phyloP scores from a whole-genome alignment of 2,888 invertebrate species.

The Coleophora deauratella region DNA sequence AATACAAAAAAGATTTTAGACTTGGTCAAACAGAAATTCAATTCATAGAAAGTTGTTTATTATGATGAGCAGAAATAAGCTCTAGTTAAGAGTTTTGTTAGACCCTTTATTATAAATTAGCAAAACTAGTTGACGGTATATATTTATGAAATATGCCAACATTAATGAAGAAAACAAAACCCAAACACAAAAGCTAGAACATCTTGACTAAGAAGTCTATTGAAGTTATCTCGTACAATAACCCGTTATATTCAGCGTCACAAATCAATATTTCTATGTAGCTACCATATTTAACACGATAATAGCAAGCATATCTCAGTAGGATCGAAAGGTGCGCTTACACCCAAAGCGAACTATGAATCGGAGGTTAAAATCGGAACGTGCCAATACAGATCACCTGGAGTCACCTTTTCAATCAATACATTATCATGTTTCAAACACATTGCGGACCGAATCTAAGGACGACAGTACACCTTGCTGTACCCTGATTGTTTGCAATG shows the following conservation, averaged over 20 bases:
- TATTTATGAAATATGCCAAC: neutral
- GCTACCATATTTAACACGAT: conserved; percentile 14
- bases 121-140: too few relatives aligned
- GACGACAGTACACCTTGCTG: conserved; percentile 50
- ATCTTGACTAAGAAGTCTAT: conserved; percentile 44
- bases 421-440: conserved; percentile 42
- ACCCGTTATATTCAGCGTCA: conserved; percentile 59
- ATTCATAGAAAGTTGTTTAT: too few relatives aligned
- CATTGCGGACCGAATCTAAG: conserved; percentile 38
- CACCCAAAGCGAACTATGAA: conserved; percentile 18
- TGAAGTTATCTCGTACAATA: conserved; percentile 51
- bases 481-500: conserved; percentile 59
- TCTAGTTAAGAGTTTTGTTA: too few relatives aligned
- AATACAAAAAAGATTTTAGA: too few relatives aligned
- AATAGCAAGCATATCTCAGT: conserved; percentile 21
- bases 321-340: conserved; percentile 21
- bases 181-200: conserved; percentile 22
- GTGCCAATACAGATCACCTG: conserved; percentile 55
- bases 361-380: conserved; percentile 40
- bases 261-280: conserved; percentile 23
- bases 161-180: neutral
- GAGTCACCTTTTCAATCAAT: conserved; percentile 41
- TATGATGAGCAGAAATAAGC: too few relatives aligned
- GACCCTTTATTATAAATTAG: too few relatives aligned
- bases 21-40: too few relatives aligned